Evolutionary conservation across 2,888 invertebrate species (phyloP), one percentile per base, ranked within the genome.

Genomic region (Galeopsomyia nigrocyanea): DNA sequence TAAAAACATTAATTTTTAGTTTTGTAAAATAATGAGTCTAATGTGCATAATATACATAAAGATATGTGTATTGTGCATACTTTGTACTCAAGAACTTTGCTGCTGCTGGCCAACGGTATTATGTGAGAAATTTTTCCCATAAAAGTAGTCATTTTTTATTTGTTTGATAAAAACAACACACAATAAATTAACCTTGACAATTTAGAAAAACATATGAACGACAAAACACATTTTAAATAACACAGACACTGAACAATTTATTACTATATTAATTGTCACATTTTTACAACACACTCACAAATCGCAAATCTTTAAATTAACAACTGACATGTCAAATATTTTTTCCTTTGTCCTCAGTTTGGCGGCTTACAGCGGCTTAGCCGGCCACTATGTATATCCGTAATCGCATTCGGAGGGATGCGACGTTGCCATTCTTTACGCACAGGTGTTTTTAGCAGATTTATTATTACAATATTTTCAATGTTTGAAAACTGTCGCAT

Each of bases 71-170:
- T 60, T 16, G 21, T 22, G 39, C 60, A 71, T 78, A 82, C 82
- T 66, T 73, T 80, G 49, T 75, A 79, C 7, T 80, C 79, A 0
- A 70, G 55, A 5, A 80, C 58, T 76, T 75, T 80, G 57, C 76
- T 80, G 66, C 77, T 78, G n/a, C 74, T 77, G 14, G 77, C 78
- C 53, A 77, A 69, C 6, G 26, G 26, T 46, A 80, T 61, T 47
- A 81, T 76, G 61, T 76, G 53, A 0, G 57, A 22, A 14, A 75
- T 31, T 17, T 73, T 53, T 56, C 67, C 73, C 58, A 68, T 68
- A n/a, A 17, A 51, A 61, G 56, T 61, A 39, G 75, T 63, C 75
- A 75, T 72, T 75, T 75, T 49, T 46, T 13, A 64, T 63, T 50
- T 61, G 13, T 53, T 53, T 53, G 21, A 57, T 61, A 21, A 31